Conservation (phyloP, 2,113 vertebrate species). For the Paraplagusia blochii region DNA sequence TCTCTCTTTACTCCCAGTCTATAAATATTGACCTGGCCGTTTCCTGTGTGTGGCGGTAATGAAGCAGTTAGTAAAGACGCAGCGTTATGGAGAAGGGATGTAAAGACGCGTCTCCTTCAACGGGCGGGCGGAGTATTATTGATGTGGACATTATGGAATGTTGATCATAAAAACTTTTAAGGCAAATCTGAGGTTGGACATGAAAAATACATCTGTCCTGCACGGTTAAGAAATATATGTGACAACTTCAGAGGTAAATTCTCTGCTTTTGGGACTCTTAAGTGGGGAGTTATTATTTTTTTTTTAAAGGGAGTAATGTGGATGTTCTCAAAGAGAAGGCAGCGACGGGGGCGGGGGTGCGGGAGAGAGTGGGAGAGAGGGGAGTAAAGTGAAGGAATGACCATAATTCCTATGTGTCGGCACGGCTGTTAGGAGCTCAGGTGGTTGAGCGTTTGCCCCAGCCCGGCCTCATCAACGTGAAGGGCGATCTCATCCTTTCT, state of each 20-base stretch:
- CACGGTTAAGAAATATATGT: too few species aligned
- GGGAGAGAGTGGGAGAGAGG: neutral
- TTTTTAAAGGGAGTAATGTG: neutral
- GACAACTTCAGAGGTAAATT: too few species aligned
- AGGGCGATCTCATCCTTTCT: conserved; percentile 99
- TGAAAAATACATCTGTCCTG: too few species aligned
- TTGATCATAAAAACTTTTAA: too few species aligned
- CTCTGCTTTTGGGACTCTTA: too few species aligned
- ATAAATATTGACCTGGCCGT: conserved; percentile 77
- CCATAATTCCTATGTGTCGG: conserved; percentile 95
- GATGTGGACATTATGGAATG: too few species aligned
- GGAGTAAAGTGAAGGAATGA: conserved; percentile 88
- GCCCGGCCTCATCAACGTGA: conserved; percentile 99
- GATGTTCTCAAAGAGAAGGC: conserved; percentile 19
- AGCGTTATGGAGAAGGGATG: conserved; percentile 65
- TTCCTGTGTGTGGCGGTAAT: conserved; percentile 75
- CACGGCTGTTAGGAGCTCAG: conserved; percentile 95
- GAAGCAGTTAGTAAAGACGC: conserved; percentile 74
- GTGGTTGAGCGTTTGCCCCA: conserved; percentile 95
- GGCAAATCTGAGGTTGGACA: too few species aligned
- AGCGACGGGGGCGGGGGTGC: conserved; percentile 17
- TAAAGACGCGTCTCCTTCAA: conserved; percentile 69
- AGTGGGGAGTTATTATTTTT: too few species aligned
- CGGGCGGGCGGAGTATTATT: too few species aligned
- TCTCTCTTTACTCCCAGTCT: conserved; percentile 38